Base-by-base conservation (phyloP, 2,113 vertebrate species). In the Erythrocercus mccallii region DNA sequence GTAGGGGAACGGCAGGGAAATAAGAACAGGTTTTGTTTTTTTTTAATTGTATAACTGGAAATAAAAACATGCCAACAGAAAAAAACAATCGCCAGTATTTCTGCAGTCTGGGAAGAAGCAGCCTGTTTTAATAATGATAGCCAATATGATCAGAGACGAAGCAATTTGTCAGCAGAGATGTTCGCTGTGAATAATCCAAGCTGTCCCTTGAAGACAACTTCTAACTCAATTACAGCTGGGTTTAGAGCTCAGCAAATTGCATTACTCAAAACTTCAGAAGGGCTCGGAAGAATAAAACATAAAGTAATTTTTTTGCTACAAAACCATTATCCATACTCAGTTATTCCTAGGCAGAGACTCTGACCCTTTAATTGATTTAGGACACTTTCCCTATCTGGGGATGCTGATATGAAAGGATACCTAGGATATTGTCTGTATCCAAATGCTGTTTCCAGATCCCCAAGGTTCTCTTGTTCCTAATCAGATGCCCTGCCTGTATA, bases 191-290 rank as follows among this genome's bases (percentile, higher is more conserved):
- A 81, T 93, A 88, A 93, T 42, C 45, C 35, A 65, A 71, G 80
- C 64, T 33, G 50, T 83, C 68, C 93, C 88, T 95, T 85, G 74
- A 95, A 95, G 88, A 76, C 61, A 91, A 31, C 45, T 50, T 95
- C 73, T 89, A 88, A 79, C 74, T 94, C 70, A 92, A 87, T 96
- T 92, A 85, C 64, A 58, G 53, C 50, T 76, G 70, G 51, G 37
- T 73, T 91, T 95, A 62, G 95, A 90, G 88, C 84, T 89, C 66
- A 74, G 85, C 50, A 96, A 93, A 96, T 92, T 82, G 84, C 86
- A 71, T 94, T 82, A 58, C 45, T 35, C 66, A 64, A 71, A 66
- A 86, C 82, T 91, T 91, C 40, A 64, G 66, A 81, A 78, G n/a
- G 37, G 12, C 74, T 85, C 15, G 23, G 48, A 78, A 91, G 65